These are phyloP conservation scores for Eulacestoma nigropectus DNA, from an alignment of 2,113 vertebrate genomes.

Conservation along the genomic window DNA sequence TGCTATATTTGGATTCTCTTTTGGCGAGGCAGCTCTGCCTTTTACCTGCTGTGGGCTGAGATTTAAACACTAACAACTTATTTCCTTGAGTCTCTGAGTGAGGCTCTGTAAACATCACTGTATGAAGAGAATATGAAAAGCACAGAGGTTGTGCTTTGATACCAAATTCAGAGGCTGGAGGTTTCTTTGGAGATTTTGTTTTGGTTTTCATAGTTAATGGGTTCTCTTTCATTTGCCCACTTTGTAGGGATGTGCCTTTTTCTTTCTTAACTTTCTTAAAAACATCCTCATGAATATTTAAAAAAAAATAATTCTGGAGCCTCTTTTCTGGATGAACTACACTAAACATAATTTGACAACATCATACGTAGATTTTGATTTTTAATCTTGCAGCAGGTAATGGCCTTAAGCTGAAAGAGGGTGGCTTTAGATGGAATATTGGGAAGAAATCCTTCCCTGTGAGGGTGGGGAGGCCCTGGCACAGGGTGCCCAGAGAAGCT, in stretches of 20 bases:
- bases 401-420: neutral
- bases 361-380: neutral
- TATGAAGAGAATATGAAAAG: constrained; percentile 27
- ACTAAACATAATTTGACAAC: neutral
- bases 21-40: neutral
- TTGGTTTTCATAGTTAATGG: neutral
- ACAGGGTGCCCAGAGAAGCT: neutral
- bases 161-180: neutral
- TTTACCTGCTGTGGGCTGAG: constrained; percentile 30
- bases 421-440: neutral
- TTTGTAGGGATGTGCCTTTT: accelerated
- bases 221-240: neutral
- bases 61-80: neutral
- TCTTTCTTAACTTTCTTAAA: neutral
- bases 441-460: neutral
- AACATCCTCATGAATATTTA: neutral
- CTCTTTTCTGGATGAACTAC: neutral
- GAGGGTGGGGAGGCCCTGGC: neutral
- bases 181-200: neutral
- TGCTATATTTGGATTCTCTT: constrained; percentile 45
- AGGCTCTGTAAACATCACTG: constrained; percentile 53
- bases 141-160: constrained; percentile 46
- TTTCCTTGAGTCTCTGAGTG: constrained; percentile 20
- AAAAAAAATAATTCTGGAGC: neutral
- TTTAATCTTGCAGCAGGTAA: neutral